Conservation (phyloP, 2,797 vertebrate species). For the Harpia harpyja region DNA sequence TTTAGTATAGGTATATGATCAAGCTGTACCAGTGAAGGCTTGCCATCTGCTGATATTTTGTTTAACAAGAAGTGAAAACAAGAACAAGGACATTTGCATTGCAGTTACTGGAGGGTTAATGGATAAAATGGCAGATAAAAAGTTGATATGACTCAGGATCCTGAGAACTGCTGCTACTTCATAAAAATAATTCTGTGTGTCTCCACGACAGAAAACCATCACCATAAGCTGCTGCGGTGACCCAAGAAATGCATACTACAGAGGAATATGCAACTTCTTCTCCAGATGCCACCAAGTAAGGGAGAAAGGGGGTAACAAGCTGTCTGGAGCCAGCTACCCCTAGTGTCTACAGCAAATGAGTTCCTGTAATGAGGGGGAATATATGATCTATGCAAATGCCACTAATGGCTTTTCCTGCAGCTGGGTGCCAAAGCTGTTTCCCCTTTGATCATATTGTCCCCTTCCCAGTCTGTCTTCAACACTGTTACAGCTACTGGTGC, state of each 20-base stretch:
- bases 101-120: not conserved
- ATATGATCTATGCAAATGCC: not conserved
- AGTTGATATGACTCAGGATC: not conserved
- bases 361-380: not conserved
- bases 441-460: not conserved
- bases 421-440: not conserved
- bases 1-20: not conserved
- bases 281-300: not conserved
- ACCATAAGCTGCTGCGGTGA: not conserved
- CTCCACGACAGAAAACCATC: not conserved
- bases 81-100: not conserved
- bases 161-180: not conserved
- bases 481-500: not conserved
- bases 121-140: not conserved
- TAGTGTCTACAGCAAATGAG: not conserved
- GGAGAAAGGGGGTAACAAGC: not conserved
- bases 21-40: not conserved
- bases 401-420: not conserved
- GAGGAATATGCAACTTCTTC: not conserved
- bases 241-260: not conserved
- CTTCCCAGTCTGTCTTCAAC: not conserved
- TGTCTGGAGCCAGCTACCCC: not conserved
- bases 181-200: not conserved
- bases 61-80: not conserved
- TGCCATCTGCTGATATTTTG: not conserved